Evolutionary conservation across 2,888 invertebrate genomes (phyloP).

Genomic region (Cerceris rybyensis): DNA sequence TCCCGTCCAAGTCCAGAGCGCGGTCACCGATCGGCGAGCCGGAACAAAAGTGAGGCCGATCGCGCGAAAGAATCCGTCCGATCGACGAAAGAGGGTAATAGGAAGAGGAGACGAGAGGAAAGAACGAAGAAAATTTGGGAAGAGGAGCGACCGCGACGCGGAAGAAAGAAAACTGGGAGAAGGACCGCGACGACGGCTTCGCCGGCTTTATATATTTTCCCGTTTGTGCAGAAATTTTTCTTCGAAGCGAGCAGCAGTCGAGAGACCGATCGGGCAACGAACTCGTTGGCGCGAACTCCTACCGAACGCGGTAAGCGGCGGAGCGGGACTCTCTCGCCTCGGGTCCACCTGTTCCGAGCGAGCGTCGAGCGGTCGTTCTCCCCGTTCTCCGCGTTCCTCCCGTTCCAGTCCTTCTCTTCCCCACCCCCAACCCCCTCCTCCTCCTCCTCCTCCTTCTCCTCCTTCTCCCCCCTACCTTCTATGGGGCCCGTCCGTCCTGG

Average conservation of each 20-base stretch:
- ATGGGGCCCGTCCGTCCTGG: no score
- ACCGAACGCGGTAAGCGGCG: slow-evolving; percentile 64
- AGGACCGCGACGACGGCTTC: background rate
- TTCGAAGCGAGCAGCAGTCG: background rate
- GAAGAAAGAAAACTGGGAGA: background rate
- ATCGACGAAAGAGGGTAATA: no score
- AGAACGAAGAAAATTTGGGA: background rate
- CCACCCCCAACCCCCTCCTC: no score
- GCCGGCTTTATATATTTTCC: background rate
- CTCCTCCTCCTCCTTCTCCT: no score
- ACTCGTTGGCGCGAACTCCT: slow-evolving; percentile 72
- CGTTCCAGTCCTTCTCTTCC: background rate
- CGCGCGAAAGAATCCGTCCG: no score
- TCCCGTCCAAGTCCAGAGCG: no score
- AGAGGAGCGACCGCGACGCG: background rate
- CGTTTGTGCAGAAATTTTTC: background rate
- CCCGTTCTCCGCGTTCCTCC: background rate
- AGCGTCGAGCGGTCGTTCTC: slow-evolving; percentile 52
- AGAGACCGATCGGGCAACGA: slow-evolving; percentile 76
- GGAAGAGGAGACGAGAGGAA: no score
- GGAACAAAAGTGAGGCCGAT: no score
- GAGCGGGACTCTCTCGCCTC: slow-evolving; percentile 65
- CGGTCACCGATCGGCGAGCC: no score
- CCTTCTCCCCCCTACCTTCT: no score
- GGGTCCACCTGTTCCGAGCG: slow-evolving; percentile 63